Evolutionary conservation across 2,113 vertebrate species (phyloP).

Genomic region (Damaliscus lunatus): DNA sequence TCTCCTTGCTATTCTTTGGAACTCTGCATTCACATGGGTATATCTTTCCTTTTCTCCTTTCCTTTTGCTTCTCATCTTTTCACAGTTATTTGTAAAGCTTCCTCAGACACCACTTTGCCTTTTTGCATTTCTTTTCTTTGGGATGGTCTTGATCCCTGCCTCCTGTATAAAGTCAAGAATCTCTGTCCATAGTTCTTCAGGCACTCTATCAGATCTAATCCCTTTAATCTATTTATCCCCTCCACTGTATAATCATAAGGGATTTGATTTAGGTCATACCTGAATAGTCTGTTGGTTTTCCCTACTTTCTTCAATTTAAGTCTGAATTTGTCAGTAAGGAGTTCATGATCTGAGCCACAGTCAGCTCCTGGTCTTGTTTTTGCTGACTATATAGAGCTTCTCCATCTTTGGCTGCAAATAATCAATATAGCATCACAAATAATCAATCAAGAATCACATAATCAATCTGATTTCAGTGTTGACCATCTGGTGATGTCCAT

Average conservation of each 20-base stretch:
- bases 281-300: not conserved
- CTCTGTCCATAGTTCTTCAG: not conserved
- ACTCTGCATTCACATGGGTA: not conserved
- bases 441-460: not conserved
- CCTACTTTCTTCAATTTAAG: not conserved
- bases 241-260: not conserved
- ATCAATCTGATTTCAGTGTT: not conserved
- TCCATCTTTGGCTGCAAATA: not conserved
- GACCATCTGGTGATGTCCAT: not conserved
- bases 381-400: not conserved
- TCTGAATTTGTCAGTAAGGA: not conserved
- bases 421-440: not conserved
- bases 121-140: not conserved
- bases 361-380: not conserved
- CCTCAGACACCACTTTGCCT: not conserved
- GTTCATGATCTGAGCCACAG: not conserved
- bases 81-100: not conserved
- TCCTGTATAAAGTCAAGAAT: not conserved
- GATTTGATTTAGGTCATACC: not conserved
- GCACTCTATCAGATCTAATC: not conserved
- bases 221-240: not conserved
- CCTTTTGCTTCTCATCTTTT: not conserved
- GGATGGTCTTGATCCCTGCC: not conserved
- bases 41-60: not conserved
- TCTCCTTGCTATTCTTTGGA: not conserved